Evolutionary conservation across 2,113 vertebrate species (phyloP).

Genomic region (Grantiella picta): DNA sequence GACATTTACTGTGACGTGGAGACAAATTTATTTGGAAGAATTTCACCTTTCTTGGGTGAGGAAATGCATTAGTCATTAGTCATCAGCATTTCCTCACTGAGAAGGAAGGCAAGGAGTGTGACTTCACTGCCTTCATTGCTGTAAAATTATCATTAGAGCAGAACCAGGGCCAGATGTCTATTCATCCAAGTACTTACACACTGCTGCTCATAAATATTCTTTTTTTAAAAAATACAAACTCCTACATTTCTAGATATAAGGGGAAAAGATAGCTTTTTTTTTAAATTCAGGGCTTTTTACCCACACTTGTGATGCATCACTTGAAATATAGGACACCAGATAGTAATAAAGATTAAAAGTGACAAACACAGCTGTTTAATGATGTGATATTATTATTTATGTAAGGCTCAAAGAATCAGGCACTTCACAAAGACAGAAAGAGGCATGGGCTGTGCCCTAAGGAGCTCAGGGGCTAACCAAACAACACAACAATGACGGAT

Average conservation of each 20-base stretch:
- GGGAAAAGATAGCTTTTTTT: neutral
- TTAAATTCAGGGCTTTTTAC: neutral
- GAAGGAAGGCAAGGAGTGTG: slow-evolving; percentile 4
- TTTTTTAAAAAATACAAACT: neutral
- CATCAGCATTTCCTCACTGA: neutral
- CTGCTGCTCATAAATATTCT: neutral
- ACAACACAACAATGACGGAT: neutral
- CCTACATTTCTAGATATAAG: neutral
- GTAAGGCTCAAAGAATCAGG: neutral
- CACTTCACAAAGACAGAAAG: slow-evolving; percentile 3
- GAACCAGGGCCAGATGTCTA: neutral
- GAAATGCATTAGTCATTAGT: slow-evolving; percentile 27
- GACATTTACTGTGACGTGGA: neutral
- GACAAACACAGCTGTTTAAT: slow-evolving; percentile 7
- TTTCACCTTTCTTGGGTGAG: slow-evolving; percentile 5
- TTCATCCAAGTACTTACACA: neutral
- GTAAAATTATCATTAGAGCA: neutral
- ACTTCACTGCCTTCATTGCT: neutral
- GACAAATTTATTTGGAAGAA: neutral
- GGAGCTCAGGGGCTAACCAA: slow-evolving; percentile 31
- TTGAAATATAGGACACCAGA: neutral
- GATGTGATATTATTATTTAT: slow-evolving; percentile 22
- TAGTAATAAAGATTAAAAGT: neutral
- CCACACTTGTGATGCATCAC: neutral
- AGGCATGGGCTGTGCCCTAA: neutral